Conservation (phyloP, 2,797 vertebrate species). For the Melanotaenia nigrans region DNA sequence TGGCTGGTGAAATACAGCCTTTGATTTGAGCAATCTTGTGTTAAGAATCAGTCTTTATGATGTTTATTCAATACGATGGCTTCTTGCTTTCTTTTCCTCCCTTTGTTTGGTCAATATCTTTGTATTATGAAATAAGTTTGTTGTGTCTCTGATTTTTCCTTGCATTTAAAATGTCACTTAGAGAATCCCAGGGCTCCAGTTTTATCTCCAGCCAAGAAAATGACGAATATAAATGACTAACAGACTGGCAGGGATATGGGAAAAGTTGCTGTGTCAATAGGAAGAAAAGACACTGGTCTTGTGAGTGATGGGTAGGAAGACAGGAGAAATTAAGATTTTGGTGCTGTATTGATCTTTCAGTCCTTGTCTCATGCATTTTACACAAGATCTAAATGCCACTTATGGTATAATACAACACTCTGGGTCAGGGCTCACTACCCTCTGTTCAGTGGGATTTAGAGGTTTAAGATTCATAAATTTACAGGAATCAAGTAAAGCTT, state of each 20-base stretch:
- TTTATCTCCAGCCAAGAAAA: constrained; percentile 74
- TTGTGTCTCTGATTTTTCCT: constrained; percentile 43
- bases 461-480: constrained; percentile 62
- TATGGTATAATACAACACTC: constrained; percentile 71
- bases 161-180: constrained; percentile 72
- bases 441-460: constrained; percentile 71
- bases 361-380: constrained; percentile 83
- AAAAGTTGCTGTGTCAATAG: constrained; percentile 70
- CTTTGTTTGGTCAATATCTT: constrained; percentile 62
- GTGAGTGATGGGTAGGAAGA: constrained; percentile 68
- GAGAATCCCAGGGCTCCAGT: constrained; percentile 55
- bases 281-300: constrained; percentile 60
- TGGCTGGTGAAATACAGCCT: constrained; percentile 49
- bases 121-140: constrained; percentile 67
- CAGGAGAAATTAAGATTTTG: constrained; percentile 77
- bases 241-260: constrained; percentile 69
- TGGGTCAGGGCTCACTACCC: constrained; percentile 59
- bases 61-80: constrained; percentile 60
- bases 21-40: constrained; percentile 47
- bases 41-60: constrained; percentile 59
- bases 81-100: constrained; percentile 56
- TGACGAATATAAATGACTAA: constrained; percentile 80
- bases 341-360: constrained; percentile 70
- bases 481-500: constrained; percentile 68
- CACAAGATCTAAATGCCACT: constrained; percentile 81